Evolutionary conservation across 2,113 vertebrate genomes (phyloP).

Genomic region (Hippocampus zosterae): DNA sequence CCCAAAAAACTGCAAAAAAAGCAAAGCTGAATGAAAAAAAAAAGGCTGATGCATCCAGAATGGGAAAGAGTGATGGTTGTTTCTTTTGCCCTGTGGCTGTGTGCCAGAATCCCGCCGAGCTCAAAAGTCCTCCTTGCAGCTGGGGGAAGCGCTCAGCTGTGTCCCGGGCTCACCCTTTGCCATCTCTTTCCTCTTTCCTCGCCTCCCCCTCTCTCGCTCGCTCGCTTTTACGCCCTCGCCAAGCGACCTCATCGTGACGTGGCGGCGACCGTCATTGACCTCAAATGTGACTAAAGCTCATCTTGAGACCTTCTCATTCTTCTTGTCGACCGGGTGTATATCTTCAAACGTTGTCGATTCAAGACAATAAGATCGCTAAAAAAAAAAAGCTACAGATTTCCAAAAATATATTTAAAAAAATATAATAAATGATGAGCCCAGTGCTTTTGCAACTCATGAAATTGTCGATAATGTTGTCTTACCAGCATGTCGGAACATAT

Average conservation of each 20-base stretch:
- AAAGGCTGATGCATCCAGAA: background rate
- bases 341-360: background rate
- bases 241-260: background rate
- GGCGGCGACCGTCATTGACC: background rate
- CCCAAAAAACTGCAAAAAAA: background rate
- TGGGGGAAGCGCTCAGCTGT: slow-evolving; percentile 12
- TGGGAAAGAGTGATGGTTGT: slow-evolving; percentile 24
- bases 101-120: slow-evolving; percentile 42
- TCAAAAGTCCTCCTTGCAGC: slow-evolving; percentile 45
- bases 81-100: slow-evolving; percentile 37
- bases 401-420: no score
- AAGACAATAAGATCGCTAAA: background rate
- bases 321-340: background rate
- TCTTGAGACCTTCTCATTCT: background rate
- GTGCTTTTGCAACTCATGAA: background rate
- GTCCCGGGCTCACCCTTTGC: slow-evolving; percentile 11
- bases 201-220: background rate
- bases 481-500: no score
- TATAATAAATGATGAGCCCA: no score
- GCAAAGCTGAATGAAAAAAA: slow-evolving; percentile 10
- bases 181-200: background rate
- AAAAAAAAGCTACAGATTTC: background rate
- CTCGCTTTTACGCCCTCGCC: background rate
- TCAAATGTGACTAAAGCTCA: background rate
- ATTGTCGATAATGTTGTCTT: no score